Conservation (phyloP, 2,888 invertebrate genomes). For the Pecten maximus region DNA sequence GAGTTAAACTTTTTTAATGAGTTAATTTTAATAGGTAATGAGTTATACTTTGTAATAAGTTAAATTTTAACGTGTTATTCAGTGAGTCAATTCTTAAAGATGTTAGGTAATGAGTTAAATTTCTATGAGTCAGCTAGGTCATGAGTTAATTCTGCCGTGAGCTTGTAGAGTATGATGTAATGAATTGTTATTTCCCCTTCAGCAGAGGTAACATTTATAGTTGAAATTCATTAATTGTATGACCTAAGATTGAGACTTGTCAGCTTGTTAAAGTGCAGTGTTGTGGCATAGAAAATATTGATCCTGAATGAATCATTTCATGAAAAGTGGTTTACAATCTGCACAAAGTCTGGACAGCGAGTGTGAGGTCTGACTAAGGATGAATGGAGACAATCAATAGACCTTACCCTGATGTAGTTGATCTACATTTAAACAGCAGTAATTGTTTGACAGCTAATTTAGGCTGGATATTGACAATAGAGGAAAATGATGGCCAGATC, state of each 20-base stretch:
- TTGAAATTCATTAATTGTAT: not conserved
- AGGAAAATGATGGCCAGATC: not conserved
- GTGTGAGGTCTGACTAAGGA: not conserved
- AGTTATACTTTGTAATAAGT: too few relatives aligned
- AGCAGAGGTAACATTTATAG: not conserved
- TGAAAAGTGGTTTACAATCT: constrained; percentile 35
- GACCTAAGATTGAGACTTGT: not conserved
- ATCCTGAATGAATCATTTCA: constrained; percentile 2
- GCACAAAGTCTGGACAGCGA: not conserved
- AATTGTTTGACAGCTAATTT: constrained; percentile 20
- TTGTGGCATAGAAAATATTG: constrained; percentile 13
- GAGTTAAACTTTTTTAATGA: too few relatives aligned
- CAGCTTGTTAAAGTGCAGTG: constrained; percentile 4
- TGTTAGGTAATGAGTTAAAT: too few relatives aligned
- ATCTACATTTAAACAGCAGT: constrained; percentile 9
- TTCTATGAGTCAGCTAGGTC: too few relatives aligned
- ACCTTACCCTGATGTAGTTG: not conserved
- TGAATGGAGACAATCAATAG: not conserved
- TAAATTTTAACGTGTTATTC: too few relatives aligned
- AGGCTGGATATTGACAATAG: constrained; percentile 27
- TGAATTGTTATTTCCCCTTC: not conserved
- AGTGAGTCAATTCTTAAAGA: too few relatives aligned
- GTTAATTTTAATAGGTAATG: not conserved
- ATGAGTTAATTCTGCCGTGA: too few relatives aligned
- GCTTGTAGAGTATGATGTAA: not conserved